Base-by-base conservation (phyloP, 2,113 vertebrate genomes). In the Periophthalmus modestus region DNA sequence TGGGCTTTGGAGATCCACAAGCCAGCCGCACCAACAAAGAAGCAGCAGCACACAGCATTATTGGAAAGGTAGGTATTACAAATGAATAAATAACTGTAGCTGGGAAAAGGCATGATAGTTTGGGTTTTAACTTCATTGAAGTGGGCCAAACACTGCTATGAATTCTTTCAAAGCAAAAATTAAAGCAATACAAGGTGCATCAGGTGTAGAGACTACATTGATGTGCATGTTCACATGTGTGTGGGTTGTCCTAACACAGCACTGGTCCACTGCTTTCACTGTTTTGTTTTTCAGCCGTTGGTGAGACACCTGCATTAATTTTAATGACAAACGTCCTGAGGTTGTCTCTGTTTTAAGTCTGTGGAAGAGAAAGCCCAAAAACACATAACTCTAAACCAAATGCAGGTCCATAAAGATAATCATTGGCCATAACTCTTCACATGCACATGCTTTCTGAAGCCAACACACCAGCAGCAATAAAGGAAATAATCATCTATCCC, bases 1-100 rank as follows among this genome's bases (percentile, higher is more conserved):
- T 81, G 71, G 78, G 78, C 74, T 90, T 89, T 55, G 67, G 89
- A 0, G 19, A 91, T 3, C 90, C 39, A 43, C 39, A 92, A 71
- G 92, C 84, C 0, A 93, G 94, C 68, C 89, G 93, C 63, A 88
- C 90, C 55, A 91, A 92, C 76, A 95, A 93, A 86, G 94, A 94
- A 23, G 90, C 93, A 0, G 72, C 84, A 33, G 83, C 61, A 59
- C 88, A 83, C 34, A 55, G 73, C 36, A 34, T 81, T 50, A 65
- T 83, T 47, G 85, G 75, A 75, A 89, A 92, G 86, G 92, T 93
- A 68, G 84, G 21, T 48, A 47, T 5, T 14, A 13, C 21, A 23
- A 18, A 16, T 52, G 16, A 52, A 52, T 21, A 28, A 28, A 28
- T 28, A 28, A 21, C 58, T 23, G 3, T 4, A 61, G 24, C 24